Base-by-base conservation (phyloP, 2,113 vertebrate species). In the Talpa occidentalis region DNA sequence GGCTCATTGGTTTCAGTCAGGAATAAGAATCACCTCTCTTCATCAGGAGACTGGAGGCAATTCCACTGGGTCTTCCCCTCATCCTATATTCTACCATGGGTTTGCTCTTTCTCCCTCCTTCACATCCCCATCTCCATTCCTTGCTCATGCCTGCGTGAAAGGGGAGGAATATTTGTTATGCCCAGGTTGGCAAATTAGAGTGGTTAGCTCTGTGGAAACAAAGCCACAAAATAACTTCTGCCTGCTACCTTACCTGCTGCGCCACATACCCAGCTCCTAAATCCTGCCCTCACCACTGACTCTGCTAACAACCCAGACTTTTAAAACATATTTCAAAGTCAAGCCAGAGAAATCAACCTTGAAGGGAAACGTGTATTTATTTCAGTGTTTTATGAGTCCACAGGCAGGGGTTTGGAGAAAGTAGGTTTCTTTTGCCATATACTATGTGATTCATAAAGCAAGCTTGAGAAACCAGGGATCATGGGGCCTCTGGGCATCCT, bases 261-360 rank as follows among this genome's bases (percentile, higher is more conserved):
- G 35, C 85, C 62, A 47, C 79, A 92, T 59, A 77, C 77, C 73
- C 62, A 72, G 73, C 77, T 90, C 80, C 85, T 83, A 86, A 76
- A 93, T 93, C 76, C 93, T 88, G 78, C 30, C 66, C 6, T 70
- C 4, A 2, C 17, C 1, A 15, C 79, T 11, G 67, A 69, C 88
- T 84, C n/a, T 47, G 32, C 74, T 89, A 91, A 93, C 77, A 94
- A 81, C 62, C 42, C 59, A 79, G 66, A 77, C 44, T 59, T 94
- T 47, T 42, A n/a, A 54, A 88, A 88, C 73, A 82, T 89, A 90
- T 97, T 82, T 96, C 69, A 76, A 85, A 94, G 74, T 96, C 44
- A 94, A 62, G 42, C 85, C 64, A 88, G 59, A 96, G 90, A 94
- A 97, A 90, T 30, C 37, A 92, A 88, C 49, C 40, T 88, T 92